These are phyloP conservation scores for Melanerpes aurifrons DNA, from an alignment of 2,113 vertebrate genomes.

Conservation along the genomic window DNA sequence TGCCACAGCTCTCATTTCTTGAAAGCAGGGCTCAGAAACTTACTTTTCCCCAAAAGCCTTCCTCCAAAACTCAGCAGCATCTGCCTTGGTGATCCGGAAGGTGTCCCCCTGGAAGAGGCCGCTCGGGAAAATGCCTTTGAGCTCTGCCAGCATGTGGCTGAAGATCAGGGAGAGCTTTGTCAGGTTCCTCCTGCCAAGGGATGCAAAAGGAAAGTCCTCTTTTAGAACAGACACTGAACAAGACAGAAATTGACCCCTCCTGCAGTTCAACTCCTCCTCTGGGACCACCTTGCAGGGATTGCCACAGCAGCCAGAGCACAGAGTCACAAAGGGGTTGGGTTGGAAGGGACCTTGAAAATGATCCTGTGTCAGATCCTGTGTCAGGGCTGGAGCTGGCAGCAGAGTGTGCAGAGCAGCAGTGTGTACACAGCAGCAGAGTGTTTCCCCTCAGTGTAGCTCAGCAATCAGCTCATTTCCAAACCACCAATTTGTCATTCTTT, in stretches of 20 bases:
- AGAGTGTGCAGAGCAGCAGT: background rate
- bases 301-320: too few species aligned
- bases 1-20: background rate
- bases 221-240: background rate
- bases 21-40: slow-evolving; percentile 49
- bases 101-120: slow-evolving; percentile 97
- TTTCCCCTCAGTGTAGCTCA: background rate
- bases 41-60: slow-evolving; percentile 97
- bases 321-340: too few species aligned
- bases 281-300: too few species aligned
- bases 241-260: fast-evolving
- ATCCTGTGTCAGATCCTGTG: too few species aligned
- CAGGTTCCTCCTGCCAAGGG: slow-evolving; percentile 86
- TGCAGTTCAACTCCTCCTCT: background rate
- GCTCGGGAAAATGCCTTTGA: slow-evolving; percentile 97
- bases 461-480: background rate
- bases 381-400: background rate
- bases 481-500: background rate
- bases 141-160: slow-evolving; percentile 98
- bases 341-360: too few species aligned
- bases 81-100: slow-evolving; percentile 98
- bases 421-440: background rate
- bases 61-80: slow-evolving; percentile 98
- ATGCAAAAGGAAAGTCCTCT: background rate
- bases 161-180: slow-evolving; percentile 98